Base-by-base conservation (phyloP, 2,888 invertebrate species). In the Colletes collaris region DNA sequence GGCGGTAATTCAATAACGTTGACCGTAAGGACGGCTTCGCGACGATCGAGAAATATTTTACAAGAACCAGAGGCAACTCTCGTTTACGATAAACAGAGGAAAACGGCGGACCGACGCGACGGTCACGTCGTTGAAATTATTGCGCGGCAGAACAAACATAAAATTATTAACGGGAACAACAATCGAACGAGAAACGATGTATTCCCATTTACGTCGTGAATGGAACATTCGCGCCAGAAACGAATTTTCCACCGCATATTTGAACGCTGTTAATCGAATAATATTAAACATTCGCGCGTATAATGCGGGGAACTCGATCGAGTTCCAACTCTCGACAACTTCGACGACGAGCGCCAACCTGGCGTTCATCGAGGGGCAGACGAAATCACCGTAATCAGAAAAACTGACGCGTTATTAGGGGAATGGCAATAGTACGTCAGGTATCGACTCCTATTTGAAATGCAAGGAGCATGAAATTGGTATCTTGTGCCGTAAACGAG, bases 401-500 rank as follows among this genome's bases (percentile, higher is more conserved):
- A 27, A 27, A 27, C 27, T 27, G 27, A 27, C 27, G 6, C 65
- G 63, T 70, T 50, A 60, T 64, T 70, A 70, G 49, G 52, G 50
- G 53, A 46, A 53, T 16, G 49, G 49, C 49, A 58, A 69, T 64
- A 40, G 65, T 52, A 49, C 27, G 2, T 27, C 27, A 27, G 52
- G 65, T 62, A 76, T 59, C 62, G 40, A 27, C 58, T 67, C 46
- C 70, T 65, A 74, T 52, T 63, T 5, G n/a, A 19, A 72, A 58
- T 56, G 55, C 49, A 70, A 68, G 52, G 52, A 13, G 53, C 64
- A 58, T 37, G 69, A 66, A 72, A 75, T 79, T 79, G 79, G 67
- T 79, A 73, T 79, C 73, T 83, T 63, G 59, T 37, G 59, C 62
- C 62, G 63, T 77, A 68, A 78, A 78, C 76, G 78, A 73, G 72